Evolutionary conservation across 2,888 invertebrate species (phyloP).

Genomic region (Coelinius sp.): DNA sequence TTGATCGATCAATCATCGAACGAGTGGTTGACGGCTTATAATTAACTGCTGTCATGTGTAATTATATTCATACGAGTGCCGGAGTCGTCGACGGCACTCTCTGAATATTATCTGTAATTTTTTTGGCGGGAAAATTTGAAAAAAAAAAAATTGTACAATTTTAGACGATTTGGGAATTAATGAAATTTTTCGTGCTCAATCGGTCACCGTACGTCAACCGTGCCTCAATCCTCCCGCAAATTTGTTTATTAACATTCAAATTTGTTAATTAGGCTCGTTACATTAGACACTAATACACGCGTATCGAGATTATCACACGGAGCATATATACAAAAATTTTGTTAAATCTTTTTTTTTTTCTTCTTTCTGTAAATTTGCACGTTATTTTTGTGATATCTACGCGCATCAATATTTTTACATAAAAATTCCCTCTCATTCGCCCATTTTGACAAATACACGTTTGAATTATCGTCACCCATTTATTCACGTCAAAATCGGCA

Average conservation of each 20-base stretch:
- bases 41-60: background rate
- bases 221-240: slow-evolving; percentile 55
- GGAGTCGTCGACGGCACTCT: slow-evolving; percentile 60
- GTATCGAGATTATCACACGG: slow-evolving; percentile 34
- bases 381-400: too few species aligned
- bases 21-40: background rate
- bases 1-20: background rate
- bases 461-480: slow-evolving; percentile 30
- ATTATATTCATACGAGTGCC: slow-evolving; percentile 39
- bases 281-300: slow-evolving; percentile 35
- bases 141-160: slow-evolving; percentile 21
- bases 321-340: slow-evolving; percentile 35
- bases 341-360: slow-evolving; percentile 24
- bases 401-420: slow-evolving; percentile 37
- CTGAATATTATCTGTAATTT: slow-evolving; percentile 2
- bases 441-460: slow-evolving; percentile 4
- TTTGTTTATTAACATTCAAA: slow-evolving; percentile 29
- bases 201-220: slow-evolving; percentile 54
- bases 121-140: background rate
- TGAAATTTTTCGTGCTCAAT: slow-evolving; percentile 45
- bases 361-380: slow-evolving; percentile 25
- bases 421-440: slow-evolving; percentile 42
- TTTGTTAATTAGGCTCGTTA: slow-evolving; percentile 32
- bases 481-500: slow-evolving; percentile 49
- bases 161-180: background rate